Base-by-base conservation (phyloP, 1,140 invertebrate species). In the Drosophila santomea region DNA sequence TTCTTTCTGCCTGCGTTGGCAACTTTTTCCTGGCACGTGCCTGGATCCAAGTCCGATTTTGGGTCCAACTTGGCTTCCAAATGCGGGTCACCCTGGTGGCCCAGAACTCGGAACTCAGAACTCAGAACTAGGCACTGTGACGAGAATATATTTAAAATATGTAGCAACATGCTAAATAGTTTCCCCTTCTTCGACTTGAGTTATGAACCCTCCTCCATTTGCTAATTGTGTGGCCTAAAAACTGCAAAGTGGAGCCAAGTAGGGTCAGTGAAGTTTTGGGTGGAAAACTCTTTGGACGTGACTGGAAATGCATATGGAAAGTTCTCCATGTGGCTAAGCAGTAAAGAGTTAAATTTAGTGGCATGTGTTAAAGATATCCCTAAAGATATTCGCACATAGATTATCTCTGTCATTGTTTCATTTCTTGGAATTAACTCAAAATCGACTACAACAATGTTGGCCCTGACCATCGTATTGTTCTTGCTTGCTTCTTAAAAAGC, bases 21-120 rank as follows among this genome's bases (percentile, higher is more conserved):
- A 75, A 76, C 72, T 76, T 76, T 76, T 76, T 15, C 41, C 38
- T 20, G 69, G 71, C 73, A 75, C 73, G 73, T 75, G 73, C 73
- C 73, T 48, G 67, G 51, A 64, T 14, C 52, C 61, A 39, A 74
- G 73, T 74, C 60, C 71, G 32, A 75, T 32, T 74, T 17, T 4
- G 1, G 25, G 51, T 44, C 67, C 50, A 39, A 71, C 48, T 69
- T 41, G 64, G 43, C 48, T 47, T 36, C 35, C 36, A 8, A 35
- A 25, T 15, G 23, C 23, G n/a, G 12, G 39, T 25, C 39, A n/a
- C 38, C 3, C 47, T 17, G 35, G 15, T 36, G 25, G 17, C 43
- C 47, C 39, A 64, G 41, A 74, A 58, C 51, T 75, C 20, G 2
- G 20, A 20, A 20, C 2, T 20, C 20, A 20, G 20, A 20, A 20